phyloP scores from a whole-genome alignment of 2,888 invertebrate genomes.

The Noctuana brunneofusca region DNA sequence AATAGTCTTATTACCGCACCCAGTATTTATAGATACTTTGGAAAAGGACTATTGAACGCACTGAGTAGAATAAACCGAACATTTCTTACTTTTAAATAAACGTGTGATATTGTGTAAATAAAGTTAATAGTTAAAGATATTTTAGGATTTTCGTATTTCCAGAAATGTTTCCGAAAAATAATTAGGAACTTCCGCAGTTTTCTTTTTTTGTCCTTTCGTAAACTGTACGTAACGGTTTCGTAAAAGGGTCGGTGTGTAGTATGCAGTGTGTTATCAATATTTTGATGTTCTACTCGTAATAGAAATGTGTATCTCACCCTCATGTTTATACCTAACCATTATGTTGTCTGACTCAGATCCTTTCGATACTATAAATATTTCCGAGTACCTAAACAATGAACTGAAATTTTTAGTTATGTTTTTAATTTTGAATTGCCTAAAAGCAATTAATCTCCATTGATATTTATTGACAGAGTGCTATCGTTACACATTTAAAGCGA shows the following conservation, averaged over 20 bases:
- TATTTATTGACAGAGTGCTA: conserved; percentile 28
- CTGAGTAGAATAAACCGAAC: conserved; percentile 3
- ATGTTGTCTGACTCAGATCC: neutral
- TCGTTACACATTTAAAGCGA: conserved; percentile 31
- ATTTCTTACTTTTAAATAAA: neutral
- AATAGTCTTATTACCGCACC: conserved; percentile 35
- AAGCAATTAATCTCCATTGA: conserved; percentile 32
- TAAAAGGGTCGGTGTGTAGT: no score
- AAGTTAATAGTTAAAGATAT: neutral
- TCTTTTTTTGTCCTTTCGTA: no score
- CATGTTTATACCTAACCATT: neutral
- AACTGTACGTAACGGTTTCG: no score
- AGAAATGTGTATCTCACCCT: neutral
- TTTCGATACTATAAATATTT: neutral
- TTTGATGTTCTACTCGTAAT: no score
- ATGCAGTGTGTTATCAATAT: no score
- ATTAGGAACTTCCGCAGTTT: no score
- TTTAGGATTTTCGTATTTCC: neutral
- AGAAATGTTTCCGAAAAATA: neutral
- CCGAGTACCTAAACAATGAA: no score
- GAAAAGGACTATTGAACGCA: conserved; percentile 13
- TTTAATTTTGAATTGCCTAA: conserved; percentile 20
- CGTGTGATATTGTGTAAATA: no score
- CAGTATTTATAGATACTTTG: conserved; percentile 33
- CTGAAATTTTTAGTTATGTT: conserved; percentile 1